Evolutionary conservation across 2,113 vertebrate genomes (phyloP).

Genomic region (Nothobranchius furzeri): DNA sequence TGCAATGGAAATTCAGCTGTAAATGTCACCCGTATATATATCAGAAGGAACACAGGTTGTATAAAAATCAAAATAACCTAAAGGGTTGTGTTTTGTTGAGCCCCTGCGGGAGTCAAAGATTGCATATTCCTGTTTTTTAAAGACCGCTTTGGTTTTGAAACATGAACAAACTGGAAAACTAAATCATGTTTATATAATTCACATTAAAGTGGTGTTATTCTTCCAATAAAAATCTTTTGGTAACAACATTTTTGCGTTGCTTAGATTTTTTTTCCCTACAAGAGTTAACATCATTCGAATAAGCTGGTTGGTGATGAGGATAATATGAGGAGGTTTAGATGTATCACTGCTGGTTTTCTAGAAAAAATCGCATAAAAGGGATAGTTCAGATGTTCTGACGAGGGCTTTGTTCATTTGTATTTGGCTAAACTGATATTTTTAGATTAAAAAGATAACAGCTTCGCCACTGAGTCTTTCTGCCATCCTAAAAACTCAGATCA

Average conservation of each 20-base stretch:
- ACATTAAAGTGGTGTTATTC: constrained; percentile 10
- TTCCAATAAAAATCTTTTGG: neutral
- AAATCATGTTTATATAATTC: neutral
- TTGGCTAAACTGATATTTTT: too few species aligned
- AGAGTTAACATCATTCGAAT: too few species aligned
- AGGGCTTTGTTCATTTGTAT: too few species aligned
- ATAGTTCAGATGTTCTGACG: neutral
- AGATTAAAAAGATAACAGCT: too few species aligned
- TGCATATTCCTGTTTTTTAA: constrained; percentile 23
- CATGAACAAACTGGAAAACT: neutral
- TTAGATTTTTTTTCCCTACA: too few species aligned
- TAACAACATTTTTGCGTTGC: neutral
- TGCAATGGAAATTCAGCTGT: constrained; percentile 26
- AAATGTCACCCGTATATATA: constrained; percentile 9
- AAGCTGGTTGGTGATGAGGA: too few species aligned
- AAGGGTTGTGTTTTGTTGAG: constrained; percentile 19
- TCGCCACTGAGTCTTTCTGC: too few species aligned
- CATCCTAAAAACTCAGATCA: too few species aligned
- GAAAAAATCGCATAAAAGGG: neutral
- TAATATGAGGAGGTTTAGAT: neutral
- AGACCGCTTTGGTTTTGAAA: constrained; percentile 29
- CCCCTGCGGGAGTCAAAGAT: constrained; percentile 10
- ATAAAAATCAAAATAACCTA: constrained; percentile 15
- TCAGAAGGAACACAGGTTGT: neutral
- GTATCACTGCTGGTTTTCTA: constrained; percentile 18